phyloP scores from a whole-genome alignment of 2,888 invertebrate genomes.

The Mamestra brassicae region DNA sequence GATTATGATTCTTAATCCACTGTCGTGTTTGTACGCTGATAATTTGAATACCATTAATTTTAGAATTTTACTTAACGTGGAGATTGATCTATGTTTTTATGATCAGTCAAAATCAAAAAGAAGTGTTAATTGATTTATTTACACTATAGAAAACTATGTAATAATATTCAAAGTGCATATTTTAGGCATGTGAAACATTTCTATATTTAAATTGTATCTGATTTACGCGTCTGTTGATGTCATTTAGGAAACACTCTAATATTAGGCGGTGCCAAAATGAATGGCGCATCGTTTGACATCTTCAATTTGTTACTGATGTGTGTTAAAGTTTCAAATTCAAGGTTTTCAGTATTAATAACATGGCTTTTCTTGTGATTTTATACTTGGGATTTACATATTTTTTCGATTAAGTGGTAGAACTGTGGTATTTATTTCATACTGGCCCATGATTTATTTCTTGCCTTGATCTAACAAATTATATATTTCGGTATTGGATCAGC shows the following conservation, averaged over 20 bases:
- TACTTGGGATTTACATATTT: conserved; percentile 28
- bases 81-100: conserved; percentile 29
- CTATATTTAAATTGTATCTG: conserved; percentile 35
- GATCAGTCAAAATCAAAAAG: background rate
- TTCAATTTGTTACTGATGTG: conserved; percentile 38
- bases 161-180: conserved; percentile 22
- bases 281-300: conserved; percentile 46
- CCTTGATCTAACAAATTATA: background rate
- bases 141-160: conserved; percentile 2
- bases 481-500: background rate
- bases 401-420: conserved; percentile 2
- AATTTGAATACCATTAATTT: background rate
- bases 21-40: background rate
- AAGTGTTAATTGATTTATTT: conserved; percentile 28
- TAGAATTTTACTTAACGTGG: background rate
- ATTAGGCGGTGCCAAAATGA: conserved; percentile 51
- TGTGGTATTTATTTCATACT: background rate
- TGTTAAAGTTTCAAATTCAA: conserved; percentile 41
- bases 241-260: conserved; percentile 38
- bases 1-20: background rate
- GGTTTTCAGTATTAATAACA: conserved; percentile 32
- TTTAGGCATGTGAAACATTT: conserved; percentile 28
- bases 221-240: conserved; percentile 47
- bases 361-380: conserved; percentile 2
- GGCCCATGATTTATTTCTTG: conserved; percentile 4